These are phyloP conservation scores for Nibea coibor DNA, from an alignment of 2,113 vertebrate genomes.

Conservation along the genomic window DNA sequence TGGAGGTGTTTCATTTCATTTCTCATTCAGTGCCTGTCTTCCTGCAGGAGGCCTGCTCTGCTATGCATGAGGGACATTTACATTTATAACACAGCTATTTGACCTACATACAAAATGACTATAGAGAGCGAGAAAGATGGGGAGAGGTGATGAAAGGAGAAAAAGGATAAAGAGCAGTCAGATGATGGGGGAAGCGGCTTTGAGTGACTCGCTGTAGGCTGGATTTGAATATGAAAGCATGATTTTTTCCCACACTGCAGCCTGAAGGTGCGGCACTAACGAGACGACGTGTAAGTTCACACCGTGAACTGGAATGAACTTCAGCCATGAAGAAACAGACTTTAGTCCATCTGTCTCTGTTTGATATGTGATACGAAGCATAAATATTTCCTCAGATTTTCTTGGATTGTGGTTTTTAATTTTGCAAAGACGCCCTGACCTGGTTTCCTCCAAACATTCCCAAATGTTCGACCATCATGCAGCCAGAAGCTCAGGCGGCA, in stretches of 20 bases:
- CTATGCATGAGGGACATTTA: constrained; percentile 60
- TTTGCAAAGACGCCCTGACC: constrained; percentile 24
- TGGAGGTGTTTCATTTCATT: constrained; percentile 56
- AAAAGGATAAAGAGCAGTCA: neutral
- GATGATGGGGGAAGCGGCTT: constrained; percentile 2
- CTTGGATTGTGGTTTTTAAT: constrained; percentile 24
- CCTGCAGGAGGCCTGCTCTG: constrained; percentile 35
- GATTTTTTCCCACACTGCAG: neutral
- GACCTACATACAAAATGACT: constrained; percentile 43
- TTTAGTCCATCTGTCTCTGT: neutral
- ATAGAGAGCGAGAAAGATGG: neutral
- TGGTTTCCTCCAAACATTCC: neutral
- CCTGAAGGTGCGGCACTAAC: constrained; percentile 4
- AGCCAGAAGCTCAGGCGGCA: neutral
- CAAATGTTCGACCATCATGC: neutral
- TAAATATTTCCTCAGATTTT: constrained; percentile 41
- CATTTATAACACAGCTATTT: constrained; percentile 38
- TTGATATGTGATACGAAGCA: constrained; percentile 12
- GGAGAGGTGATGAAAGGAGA: neutral
- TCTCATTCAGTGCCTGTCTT: constrained; percentile 28
- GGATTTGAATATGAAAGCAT: constrained; percentile 27
- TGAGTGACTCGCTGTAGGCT: constrained; percentile 27
- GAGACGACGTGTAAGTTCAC: neutral
- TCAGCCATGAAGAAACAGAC: neutral
- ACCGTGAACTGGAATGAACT: constrained; percentile 27